These are phyloP conservation scores for Catamblyrhynchus diadema DNA, from an alignment of 2,797 vertebrate species.

Conservation along the genomic window DNA sequence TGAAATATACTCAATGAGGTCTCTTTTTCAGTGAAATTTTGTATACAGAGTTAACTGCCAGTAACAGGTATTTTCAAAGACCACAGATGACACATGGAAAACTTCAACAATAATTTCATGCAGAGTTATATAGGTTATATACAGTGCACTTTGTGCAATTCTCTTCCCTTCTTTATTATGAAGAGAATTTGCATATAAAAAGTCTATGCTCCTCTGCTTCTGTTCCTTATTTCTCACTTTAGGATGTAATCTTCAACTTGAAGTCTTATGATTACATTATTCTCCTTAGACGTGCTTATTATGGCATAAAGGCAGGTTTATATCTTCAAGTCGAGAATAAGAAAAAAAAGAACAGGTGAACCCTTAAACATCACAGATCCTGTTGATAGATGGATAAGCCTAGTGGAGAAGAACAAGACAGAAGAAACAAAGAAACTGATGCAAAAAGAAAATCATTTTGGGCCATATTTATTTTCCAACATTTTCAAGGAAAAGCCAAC, in stretches of 20 bases:
- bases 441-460: background rate
- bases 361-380: background rate
- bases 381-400: background rate
- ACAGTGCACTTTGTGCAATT: background rate
- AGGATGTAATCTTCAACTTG: background rate
- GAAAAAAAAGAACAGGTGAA: background rate
- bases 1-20: background rate
- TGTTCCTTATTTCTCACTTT: conserved; percentile 1
- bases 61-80: background rate
- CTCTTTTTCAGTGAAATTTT: background rate
- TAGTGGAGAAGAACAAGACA: background rate
- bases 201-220: background rate
- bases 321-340: background rate
- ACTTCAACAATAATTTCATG: background rate
- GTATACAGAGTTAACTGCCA: background rate
- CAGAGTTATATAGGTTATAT: background rate
- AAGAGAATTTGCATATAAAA: background rate
- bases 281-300: background rate
- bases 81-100: background rate
- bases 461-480: background rate
- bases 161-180: background rate
- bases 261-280: background rate
- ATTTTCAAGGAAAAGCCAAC: background rate
- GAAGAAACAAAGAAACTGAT: background rate
- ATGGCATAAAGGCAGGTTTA: background rate